phyloP scores from a whole-genome alignment of 2,113 vertebrate species.

The Bungarus multicinctus region DNA sequence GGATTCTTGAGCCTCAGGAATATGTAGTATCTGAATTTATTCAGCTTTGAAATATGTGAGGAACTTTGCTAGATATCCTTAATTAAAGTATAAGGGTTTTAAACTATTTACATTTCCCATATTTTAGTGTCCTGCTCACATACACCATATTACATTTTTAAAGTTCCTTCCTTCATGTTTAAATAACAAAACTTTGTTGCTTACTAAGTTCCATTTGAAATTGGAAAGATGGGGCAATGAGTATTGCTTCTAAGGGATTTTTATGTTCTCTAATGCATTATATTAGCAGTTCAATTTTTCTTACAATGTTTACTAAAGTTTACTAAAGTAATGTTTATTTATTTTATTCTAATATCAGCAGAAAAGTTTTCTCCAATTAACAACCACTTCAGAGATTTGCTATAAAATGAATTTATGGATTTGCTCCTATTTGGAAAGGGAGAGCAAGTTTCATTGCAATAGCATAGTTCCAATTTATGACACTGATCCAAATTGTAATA shows the following conservation, averaged over 20 bases:
- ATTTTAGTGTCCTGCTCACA: slow-evolving; percentile 29
- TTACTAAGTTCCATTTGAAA: slow-evolving; percentile 5
- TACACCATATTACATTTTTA: neutral
- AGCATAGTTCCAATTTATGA: slow-evolving; percentile 4
- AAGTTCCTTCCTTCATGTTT: neutral
- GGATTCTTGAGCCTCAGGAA: neutral
- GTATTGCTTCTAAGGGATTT: slow-evolving; percentile 42
- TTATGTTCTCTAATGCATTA: slow-evolving; percentile 35
- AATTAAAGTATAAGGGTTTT: neutral
- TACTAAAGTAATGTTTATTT: slow-evolving; percentile 50
- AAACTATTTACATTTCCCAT: neutral
- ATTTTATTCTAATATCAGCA: slow-evolving; percentile 16
- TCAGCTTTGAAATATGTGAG: neutral
- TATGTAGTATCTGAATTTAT: neutral
- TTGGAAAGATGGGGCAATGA: slow-evolving; percentile 16
- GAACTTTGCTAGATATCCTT: slow-evolving; percentile 16
- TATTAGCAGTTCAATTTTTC: slow-evolving; percentile 48
- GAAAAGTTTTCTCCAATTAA: slow-evolving; percentile 21
- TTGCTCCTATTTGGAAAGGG: neutral
- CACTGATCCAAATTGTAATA: accelerated
- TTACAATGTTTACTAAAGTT: slow-evolving; percentile 51
- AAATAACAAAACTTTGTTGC: neutral
- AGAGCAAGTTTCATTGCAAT: neutral
- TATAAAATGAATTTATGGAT: neutral
- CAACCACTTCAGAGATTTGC: slow-evolving; percentile 6